phyloP scores from a whole-genome alignment of 2,113 vertebrate species.

The Chaenocephalus aceratus region DNA sequence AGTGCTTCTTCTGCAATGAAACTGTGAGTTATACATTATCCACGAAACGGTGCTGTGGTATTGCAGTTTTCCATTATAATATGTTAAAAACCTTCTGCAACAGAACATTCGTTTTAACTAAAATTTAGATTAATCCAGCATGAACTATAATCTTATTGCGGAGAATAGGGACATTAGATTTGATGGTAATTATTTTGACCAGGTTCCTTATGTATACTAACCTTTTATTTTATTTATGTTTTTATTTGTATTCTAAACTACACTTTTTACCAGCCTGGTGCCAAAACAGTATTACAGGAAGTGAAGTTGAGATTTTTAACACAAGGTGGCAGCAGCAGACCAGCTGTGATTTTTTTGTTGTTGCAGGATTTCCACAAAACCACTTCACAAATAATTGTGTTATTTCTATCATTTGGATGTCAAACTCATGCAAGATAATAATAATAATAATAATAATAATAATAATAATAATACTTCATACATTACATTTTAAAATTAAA shows the following conservation, averaged over 20 bases:
- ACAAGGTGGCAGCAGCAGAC: constrained; percentile 53
- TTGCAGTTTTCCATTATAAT: too few relatives aligned
- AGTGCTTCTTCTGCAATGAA: neutral
- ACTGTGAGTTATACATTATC: neutral
- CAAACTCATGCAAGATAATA: neutral
- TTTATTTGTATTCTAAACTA: neutral
- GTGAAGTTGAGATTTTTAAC: neutral
- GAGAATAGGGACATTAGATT: neutral
- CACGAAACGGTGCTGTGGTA: neutral
- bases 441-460: neutral
- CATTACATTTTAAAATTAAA: neutral
- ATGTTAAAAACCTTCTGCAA: too few relatives aligned
- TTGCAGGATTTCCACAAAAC: neutral
- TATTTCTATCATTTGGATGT: neutral
- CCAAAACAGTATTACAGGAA: neutral
- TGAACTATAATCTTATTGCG: too few relatives aligned
- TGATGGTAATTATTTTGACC: neutral
- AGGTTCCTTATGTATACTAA: neutral
- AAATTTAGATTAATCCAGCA: too few relatives aligned
- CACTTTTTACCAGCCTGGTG: neutral
- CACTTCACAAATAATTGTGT: neutral
- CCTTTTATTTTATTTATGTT: too few relatives aligned
- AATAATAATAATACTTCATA: neutral
- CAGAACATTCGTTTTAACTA: too few relatives aligned
- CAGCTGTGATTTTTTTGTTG: neutral